phyloP scores from a whole-genome alignment of 1,140 invertebrate genomes.

The Pseudachorutes palmiensis region DNA sequence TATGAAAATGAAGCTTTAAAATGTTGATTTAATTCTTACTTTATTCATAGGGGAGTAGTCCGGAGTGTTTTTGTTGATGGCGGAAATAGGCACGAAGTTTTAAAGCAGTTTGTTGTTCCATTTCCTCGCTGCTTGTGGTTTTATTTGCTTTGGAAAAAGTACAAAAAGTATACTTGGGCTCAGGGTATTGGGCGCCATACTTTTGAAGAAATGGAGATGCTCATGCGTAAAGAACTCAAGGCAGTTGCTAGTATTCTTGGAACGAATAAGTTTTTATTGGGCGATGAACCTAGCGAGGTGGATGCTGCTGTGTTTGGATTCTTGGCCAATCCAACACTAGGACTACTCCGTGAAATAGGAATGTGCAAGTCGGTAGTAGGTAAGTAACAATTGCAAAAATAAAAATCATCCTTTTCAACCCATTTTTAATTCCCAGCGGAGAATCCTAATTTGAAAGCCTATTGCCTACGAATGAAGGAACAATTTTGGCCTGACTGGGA shows the following conservation, averaged over 20 bases:
- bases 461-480: slow-evolving; percentile 19
- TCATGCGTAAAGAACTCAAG: neutral
- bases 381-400: neutral
- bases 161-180: neutral
- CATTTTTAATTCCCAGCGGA: too few species aligned
- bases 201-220: slow-evolving; percentile 13
- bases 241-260: slow-evolving; percentile 16
- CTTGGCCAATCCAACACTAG: slow-evolving; percentile 10
- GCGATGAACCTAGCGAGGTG: slow-evolving; percentile 22
- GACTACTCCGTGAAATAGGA: neutral
- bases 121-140: neutral
- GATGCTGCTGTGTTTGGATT: slow-evolving; percentile 25
- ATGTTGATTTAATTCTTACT: neutral
- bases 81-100: slow-evolving; percentile 6
- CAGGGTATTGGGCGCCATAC: slow-evolving; percentile 25
- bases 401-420: neutral
- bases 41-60: neutral
- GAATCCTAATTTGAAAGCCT: slow-evolving; percentile 7
- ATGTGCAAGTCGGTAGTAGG: neutral
- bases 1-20: slow-evolving; percentile 4
- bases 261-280: slow-evolving; percentile 22
- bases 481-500: slow-evolving; percentile 22
- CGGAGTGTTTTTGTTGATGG: neutral
- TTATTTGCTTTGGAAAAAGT: neutral
- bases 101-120: slow-evolving; percentile 10